phyloP scores from a whole-genome alignment of 1,140 invertebrate genomes.

The Sminthurides bifidus region DNA sequence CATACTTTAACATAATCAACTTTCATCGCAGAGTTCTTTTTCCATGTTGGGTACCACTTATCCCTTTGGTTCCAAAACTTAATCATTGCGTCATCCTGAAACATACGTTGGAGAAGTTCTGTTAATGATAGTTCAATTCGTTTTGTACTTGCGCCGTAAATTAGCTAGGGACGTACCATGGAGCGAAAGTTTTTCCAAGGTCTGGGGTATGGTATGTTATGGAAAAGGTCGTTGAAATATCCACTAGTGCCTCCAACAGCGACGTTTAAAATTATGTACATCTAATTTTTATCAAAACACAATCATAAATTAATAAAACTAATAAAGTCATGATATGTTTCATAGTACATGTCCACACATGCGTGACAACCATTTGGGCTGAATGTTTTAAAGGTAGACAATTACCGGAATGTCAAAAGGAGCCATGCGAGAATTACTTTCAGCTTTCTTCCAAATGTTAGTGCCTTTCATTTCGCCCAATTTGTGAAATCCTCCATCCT shows the following conservation, averaged over 20 bases:
- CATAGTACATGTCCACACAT: neutral
- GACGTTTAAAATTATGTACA: neutral
- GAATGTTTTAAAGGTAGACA: too few relatives aligned
- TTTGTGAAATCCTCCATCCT: too few relatives aligned
- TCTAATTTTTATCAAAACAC: neutral
- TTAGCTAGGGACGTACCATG: constrained; percentile 35
- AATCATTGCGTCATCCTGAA: constrained; percentile 35
- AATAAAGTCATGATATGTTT: neutral
- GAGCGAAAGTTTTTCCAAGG: constrained; percentile 54
- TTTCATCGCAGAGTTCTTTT: constrained; percentile 41
- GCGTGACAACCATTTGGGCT: too few relatives aligned
- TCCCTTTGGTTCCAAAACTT: constrained; percentile 48
- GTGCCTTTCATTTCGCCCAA: too few relatives aligned
- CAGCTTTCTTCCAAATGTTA: too few relatives aligned
- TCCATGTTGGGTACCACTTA: constrained; percentile 50
- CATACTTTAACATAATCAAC: constrained; percentile 50
- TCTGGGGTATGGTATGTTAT: constrained; percentile 39
- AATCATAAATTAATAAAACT: neutral
- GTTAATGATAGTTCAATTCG: neutral
- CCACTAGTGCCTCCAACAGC: constrained; percentile 33
- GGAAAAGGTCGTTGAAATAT: constrained; percentile 50
- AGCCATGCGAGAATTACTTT: too few relatives aligned
- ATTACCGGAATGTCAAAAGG: too few relatives aligned
- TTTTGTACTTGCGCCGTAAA: neutral
- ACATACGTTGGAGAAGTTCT: neutral